Evolutionary conservation across 2,888 invertebrate species (phyloP).

Genomic region (Polydrusus tereticollis): DNA sequence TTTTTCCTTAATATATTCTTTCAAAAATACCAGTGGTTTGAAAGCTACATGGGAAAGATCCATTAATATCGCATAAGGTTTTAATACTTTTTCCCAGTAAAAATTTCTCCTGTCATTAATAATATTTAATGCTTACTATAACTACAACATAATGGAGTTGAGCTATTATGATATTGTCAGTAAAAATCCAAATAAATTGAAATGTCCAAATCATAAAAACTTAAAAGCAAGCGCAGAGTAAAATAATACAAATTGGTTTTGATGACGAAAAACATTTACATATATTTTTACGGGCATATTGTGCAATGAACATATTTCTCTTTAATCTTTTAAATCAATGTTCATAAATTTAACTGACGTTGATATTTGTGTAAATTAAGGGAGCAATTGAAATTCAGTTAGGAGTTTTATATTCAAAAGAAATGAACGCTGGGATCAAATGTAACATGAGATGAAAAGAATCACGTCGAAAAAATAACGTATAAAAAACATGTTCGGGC

Average conservation of each 20-base stretch:
- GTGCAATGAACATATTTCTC: background rate
- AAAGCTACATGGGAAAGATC: no score
- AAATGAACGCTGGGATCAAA: background rate
- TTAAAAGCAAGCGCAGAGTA: background rate
- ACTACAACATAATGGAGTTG: no score
- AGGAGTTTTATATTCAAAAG: background rate
- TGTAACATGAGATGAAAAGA: background rate
- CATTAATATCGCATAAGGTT: no score
- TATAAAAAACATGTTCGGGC: no score
- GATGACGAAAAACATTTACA: background rate
- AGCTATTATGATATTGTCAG: no score
- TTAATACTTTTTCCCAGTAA: no score
- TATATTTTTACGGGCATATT: background rate
- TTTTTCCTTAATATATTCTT: no score
- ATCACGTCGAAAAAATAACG: background rate
- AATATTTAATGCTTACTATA: no score
- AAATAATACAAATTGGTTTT: background rate
- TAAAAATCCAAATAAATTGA: background rate
- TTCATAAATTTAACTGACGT: constrained; percentile 1
- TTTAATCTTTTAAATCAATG: background rate
- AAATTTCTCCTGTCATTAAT: no score
- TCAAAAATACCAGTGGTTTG: no score
- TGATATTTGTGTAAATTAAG: background rate
- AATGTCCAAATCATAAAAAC: background rate
- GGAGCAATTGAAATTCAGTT: background rate